A percentile compares a stretch with the other conserved stretches of the same genome.
Conservation (phyloP, 53 echinoderm and acorn worm genomes). For the Zoroaster sp. region DNA sequence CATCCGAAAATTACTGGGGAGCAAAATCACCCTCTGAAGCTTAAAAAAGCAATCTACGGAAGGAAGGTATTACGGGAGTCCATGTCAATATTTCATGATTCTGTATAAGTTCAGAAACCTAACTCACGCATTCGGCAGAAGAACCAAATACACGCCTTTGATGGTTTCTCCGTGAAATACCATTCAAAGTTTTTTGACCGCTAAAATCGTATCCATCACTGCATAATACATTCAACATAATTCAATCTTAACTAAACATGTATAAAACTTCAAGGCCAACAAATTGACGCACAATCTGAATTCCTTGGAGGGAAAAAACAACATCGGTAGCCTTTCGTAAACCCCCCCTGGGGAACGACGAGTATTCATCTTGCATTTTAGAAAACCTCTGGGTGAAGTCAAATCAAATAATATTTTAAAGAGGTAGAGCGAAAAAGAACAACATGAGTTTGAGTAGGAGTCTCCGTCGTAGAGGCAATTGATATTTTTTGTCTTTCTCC, state of each 20-base stretch:
- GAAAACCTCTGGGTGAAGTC: not conserved
- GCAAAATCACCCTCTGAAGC: no score
- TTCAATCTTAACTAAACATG: not conserved
- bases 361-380: not conserved
- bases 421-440: not conserved
- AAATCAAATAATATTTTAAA: not conserved
- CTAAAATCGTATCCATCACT: not conserved
- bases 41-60: no score
- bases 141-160: not conserved
- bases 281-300: not conserved
- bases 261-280: constrained; percentile 11
- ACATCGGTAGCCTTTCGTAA: not conserved
- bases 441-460: no score
- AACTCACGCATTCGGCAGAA: not conserved
- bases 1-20: no score
- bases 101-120: no score
- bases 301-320: not conserved
- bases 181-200: not conserved
- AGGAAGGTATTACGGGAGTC: no score
- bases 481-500: not conserved
- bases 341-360: not conserved
- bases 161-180: not conserved
- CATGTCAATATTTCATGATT: no score
- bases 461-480: not conserved
- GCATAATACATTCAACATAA: not conserved